A percentile compares a stretch with the other conserved stretches of the same genome.
These are phyloP conservation scores for Sorex fumeus DNA, from an alignment of 2,113 vertebrate genomes.

Conservation along the genomic window DNA sequence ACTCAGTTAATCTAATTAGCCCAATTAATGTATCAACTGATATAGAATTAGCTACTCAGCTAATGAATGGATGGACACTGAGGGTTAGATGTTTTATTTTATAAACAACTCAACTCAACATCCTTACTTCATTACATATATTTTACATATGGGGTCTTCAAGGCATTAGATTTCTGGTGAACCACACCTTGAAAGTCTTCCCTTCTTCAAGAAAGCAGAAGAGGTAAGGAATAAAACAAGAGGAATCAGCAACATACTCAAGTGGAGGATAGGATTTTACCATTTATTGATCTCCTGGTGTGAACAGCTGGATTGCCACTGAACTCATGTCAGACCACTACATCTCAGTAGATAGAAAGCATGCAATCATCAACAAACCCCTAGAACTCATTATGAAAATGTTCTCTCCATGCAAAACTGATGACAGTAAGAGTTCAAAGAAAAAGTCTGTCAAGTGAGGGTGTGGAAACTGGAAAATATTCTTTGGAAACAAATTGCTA, in stretches of 20 bases:
- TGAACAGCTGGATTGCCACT: not conserved
- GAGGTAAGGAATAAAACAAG: not conserved
- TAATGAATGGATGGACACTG: conserved; percentile 63
- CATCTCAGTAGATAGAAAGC: not conserved
- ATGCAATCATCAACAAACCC: not conserved
- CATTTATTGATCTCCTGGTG: not conserved
- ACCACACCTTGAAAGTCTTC: not conserved
- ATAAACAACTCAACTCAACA: conserved; percentile 48
- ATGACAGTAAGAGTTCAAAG: not conserved
- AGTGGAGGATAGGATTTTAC: not conserved
- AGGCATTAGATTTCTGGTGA: not conserved
- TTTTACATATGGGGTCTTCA: not conserved
- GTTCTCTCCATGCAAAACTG: not conserved
- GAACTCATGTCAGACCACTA: not conserved
- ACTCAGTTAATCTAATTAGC: conserved; percentile 62
- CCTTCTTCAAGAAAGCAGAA: not conserved
- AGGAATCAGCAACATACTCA: not conserved
- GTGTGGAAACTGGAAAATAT: not conserved
- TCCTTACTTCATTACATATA: not conserved
- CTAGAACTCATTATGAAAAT: not conserved
- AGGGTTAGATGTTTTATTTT: conserved; percentile 11
- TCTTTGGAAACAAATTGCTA: not conserved
- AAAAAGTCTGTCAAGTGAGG: not conserved
- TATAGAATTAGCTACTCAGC: not conserved
- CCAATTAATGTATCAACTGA: too few species aligned